phyloP scores from a whole-genome alignment of 92 coral and sea anemone species.

The Diadumene lineata region DNA sequence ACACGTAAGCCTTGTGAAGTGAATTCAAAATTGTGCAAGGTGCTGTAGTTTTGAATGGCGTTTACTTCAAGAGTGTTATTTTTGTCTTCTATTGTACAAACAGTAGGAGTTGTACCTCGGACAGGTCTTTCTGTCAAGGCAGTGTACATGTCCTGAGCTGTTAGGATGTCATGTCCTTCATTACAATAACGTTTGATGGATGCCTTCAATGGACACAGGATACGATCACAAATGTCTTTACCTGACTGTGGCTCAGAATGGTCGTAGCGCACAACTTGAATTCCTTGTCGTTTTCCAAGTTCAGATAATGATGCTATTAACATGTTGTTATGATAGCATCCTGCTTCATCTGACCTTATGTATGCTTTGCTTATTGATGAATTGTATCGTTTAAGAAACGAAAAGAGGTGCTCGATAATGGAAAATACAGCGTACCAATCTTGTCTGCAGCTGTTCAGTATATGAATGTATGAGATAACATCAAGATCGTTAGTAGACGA shows the following conservation, averaged over 20 bases:
- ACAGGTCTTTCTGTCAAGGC: slow-evolving; percentile 41
- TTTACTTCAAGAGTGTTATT: slow-evolving; percentile 22
- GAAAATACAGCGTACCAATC: slow-evolving; percentile 55
- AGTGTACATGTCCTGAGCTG: slow-evolving; percentile 43
- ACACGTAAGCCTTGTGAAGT: slow-evolving; percentile 36
- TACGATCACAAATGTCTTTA: slow-evolving; percentile 36
- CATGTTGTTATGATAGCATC: slow-evolving; percentile 27
- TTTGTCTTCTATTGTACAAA: slow-evolving; percentile 29
- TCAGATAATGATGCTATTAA: slow-evolving; percentile 22
- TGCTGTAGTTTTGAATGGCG: slow-evolving; percentile 24
- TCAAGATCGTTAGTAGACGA: too few relatives aligned
- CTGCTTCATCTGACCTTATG: slow-evolving; percentile 40
- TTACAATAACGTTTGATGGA: slow-evolving; percentile 26
- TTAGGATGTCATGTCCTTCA: slow-evolving; percentile 35
- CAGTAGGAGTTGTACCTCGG: slow-evolving; percentile 37
- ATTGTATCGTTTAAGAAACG: slow-evolving; percentile 20
- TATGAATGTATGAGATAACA: slow-evolving; percentile 38
- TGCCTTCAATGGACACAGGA: slow-evolving; percentile 40
- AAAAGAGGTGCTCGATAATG: slow-evolving; percentile 31
- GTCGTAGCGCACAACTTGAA: slow-evolving; percentile 25
- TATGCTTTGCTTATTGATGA: slow-evolving; percentile 21
- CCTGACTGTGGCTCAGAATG: slow-evolving; percentile 49
- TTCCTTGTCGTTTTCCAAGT: slow-evolving; percentile 24
- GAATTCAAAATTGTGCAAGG: slow-evolving; percentile 31
- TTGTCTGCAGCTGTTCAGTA: slow-evolving; percentile 43